phyloP scores from a whole-genome alignment of 1,140 invertebrate genomes.

The Drosophila guanche region DNA sequence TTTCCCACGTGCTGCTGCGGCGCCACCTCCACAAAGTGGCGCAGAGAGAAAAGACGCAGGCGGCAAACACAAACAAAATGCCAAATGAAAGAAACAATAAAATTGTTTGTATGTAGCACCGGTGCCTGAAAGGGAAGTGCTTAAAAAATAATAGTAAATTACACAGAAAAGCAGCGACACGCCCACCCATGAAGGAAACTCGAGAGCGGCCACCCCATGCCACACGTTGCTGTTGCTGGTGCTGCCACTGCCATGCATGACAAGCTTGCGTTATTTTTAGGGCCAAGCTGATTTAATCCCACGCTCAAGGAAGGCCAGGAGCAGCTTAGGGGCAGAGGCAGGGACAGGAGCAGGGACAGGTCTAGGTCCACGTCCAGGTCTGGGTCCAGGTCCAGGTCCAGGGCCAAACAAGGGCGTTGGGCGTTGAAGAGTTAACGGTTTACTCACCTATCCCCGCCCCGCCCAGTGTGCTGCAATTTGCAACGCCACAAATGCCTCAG shows the following conservation, averaged over 20 bases:
- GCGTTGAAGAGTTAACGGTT: slow-evolving; percentile 54
- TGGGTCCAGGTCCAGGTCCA: slow-evolving; percentile 21
- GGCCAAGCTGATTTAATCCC: slow-evolving; percentile 73
- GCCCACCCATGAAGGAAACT: background rate
- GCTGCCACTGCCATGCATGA: slow-evolving; percentile 57
- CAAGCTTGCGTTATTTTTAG: slow-evolving; percentile 77
- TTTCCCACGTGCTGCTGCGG: slow-evolving; percentile 71
- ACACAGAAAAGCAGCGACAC: slow-evolving; percentile 55
- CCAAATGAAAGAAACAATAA: slow-evolving; percentile 75
- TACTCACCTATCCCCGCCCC: slow-evolving; percentile 35
- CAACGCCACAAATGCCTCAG: slow-evolving; percentile 30
- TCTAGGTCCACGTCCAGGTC: slow-evolving; percentile 2
- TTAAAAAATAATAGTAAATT: slow-evolving; percentile 81
- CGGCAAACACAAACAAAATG: slow-evolving; percentile 48
- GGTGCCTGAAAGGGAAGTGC: slow-evolving; percentile 73
- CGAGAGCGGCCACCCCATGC: background rate
- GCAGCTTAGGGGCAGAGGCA: background rate
- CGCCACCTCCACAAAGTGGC: background rate
- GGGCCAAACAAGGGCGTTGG: slow-evolving; percentile 1
- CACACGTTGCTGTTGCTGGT: background rate
- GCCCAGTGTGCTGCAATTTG: slow-evolving; percentile 52
- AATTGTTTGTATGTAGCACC: slow-evolving; percentile 48
- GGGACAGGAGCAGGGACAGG: slow-evolving; percentile 11
- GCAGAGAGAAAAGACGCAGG: slow-evolving; percentile 17
- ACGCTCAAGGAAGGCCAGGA: slow-evolving; percentile 14